These are phyloP conservation scores for Enteromius thamalakanensis DNA, from an alignment of 2,797 vertebrate genomes.

Conservation along the genomic window DNA sequence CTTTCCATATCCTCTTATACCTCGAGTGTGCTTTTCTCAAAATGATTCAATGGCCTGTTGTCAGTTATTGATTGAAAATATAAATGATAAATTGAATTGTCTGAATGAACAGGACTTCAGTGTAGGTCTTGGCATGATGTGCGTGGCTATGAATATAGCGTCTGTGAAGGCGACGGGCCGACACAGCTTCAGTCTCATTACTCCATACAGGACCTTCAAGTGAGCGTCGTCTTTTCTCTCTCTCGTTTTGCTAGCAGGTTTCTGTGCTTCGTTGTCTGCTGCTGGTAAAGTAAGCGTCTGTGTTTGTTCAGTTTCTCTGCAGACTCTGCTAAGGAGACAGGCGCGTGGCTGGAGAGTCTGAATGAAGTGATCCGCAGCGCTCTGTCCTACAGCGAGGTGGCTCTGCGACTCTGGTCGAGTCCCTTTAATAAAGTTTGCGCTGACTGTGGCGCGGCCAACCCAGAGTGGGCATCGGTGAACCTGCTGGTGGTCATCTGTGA, in stretches of 20 bases:
- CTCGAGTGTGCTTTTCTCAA: too few relatives aligned
- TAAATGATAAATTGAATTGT: too few relatives aligned
- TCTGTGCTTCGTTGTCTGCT: background rate
- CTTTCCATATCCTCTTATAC: background rate
- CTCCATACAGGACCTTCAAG: conserved; percentile 77
- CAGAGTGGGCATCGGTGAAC: conserved; percentile 81
- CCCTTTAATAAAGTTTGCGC: conserved; percentile 77
- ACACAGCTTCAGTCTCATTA: conserved; percentile 73
- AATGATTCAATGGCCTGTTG: too few relatives aligned
- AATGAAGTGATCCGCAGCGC: conserved; percentile 69
- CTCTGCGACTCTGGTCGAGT: conserved; percentile 72
- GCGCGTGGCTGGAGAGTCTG: conserved; percentile 70
- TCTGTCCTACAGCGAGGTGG: conserved; percentile 77
- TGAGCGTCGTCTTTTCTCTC: conserved; percentile 47
- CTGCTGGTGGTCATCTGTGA: conserved; percentile 79
- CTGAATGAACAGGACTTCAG: conserved; percentile 63
- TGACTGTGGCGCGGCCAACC: conserved; percentile 72
- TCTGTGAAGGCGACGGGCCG: conserved; percentile 68
- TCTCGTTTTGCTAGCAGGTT: background rate
- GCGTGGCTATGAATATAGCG: conserved; percentile 74
- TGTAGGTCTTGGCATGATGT: conserved; percentile 74
- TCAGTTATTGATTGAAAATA: too few relatives aligned
- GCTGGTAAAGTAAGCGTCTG: background rate
- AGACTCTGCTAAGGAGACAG: conserved; percentile 72
- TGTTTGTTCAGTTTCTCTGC: conserved; percentile 69